These are phyloP conservation scores for Cataglyphis hispanica DNA, from an alignment of 1,140 invertebrate species.

Conservation along the genomic window DNA sequence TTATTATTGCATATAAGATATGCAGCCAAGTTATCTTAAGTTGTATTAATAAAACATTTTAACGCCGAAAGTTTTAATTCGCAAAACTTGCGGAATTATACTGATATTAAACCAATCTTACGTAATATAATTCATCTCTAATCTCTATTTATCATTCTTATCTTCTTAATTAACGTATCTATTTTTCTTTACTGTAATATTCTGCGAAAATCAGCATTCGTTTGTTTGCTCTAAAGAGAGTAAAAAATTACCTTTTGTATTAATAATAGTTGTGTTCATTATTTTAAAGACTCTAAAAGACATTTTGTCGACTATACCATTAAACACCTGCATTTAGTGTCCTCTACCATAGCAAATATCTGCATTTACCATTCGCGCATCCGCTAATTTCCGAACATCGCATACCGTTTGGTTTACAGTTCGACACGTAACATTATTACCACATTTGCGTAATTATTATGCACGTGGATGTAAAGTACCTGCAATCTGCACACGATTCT, in stretches of 20 bases:
- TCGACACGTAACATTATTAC: slow-evolving; percentile 62
- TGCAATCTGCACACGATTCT: slow-evolving; percentile 54
- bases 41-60: slow-evolving; percentile 22
- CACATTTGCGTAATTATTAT: slow-evolving; percentile 53
- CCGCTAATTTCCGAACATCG: slow-evolving; percentile 53
- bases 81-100: not conserved
- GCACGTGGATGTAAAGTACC: slow-evolving; percentile 38
- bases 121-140: not conserved
- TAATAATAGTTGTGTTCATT: slow-evolving; percentile 33
- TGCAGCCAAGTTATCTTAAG: not conserved
- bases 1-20: slow-evolving; percentile 27
- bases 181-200: not conserved
- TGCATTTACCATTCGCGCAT: slow-evolving; percentile 44
- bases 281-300: slow-evolving; percentile 31
- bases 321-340: slow-evolving; percentile 48
- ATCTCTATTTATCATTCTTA: slow-evolving; percentile 2
- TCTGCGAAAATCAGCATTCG: not conserved
- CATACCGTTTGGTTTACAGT: slow-evolving; percentile 55
- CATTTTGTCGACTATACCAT: slow-evolving; percentile 48
- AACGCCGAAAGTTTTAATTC: slow-evolving; percentile 9
- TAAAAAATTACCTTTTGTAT: not conserved
- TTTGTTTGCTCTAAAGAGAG: not conserved
- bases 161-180: not conserved
- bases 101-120: slow-evolving; percentile 9
- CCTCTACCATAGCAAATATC: slow-evolving; percentile 35